Percentiles rank a stretch among this genome's conserved stretches.
Conservation (phyloP, 2,113 vertebrate genomes). For the Corythoichthys intestinalis region DNA sequence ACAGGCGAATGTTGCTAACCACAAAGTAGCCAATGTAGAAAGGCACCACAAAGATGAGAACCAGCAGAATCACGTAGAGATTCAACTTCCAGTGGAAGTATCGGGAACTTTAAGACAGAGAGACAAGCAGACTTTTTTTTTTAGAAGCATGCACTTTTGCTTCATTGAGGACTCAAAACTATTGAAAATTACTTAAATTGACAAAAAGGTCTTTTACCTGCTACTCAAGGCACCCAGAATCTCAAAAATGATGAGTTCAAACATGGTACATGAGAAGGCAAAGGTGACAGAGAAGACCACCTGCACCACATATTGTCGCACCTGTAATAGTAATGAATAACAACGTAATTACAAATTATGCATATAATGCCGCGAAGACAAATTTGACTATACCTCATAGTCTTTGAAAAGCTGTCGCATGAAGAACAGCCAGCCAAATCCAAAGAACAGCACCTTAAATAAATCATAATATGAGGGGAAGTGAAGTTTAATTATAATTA, state of each 20-base stretch:
- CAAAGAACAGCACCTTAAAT: constrained; percentile 90
- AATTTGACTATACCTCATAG: constrained; percentile 80
- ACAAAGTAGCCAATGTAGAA: constrained; percentile 99
- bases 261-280: constrained; percentile 99
- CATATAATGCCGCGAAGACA: neutral
- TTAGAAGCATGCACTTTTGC: neutral
- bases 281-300: constrained; percentile 97
- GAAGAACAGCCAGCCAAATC: constrained; percentile 97
- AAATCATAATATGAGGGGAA: too few species aligned
- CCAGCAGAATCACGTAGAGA: constrained; percentile 91
- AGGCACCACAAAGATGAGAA: constrained; percentile 94
- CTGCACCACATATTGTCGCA: constrained; percentile 92
- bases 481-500: too few species aligned
- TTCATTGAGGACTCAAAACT: neutral
- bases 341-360: neutral
- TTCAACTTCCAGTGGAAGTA: constrained; percentile 99
- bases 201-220: constrained; percentile 67
- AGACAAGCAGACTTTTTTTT: neutral
- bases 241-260: constrained; percentile 99
- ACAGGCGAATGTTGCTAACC: constrained; percentile 93
- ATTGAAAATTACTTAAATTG: neutral
- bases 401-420: constrained; percentile 96
- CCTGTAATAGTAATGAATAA: constrained; percentile 62
- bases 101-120: constrained; percentile 78
- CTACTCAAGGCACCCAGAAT: constrained; percentile 92